These are phyloP conservation scores for Diplodus puntazzo DNA, from an alignment of 2,797 vertebrate species.

Conservation along the genomic window DNA sequence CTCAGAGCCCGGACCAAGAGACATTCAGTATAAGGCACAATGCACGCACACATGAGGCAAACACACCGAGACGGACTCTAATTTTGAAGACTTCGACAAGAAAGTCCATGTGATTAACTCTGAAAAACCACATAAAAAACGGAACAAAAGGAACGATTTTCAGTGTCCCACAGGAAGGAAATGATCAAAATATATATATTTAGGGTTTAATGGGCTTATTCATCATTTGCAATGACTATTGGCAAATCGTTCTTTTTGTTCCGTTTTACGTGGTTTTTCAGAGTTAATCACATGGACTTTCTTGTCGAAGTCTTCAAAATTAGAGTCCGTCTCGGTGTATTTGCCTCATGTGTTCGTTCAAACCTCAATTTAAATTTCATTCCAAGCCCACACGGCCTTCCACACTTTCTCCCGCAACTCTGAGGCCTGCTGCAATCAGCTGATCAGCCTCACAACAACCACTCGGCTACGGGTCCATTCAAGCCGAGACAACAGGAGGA, in stretches of 20 bases:
- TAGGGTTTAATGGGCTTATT: background rate
- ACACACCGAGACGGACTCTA: background rate
- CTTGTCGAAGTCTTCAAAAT: no score
- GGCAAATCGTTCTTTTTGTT: no score
- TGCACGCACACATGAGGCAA: slow-evolving; percentile 1
- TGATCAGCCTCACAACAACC: background rate
- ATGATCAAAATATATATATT: background rate
- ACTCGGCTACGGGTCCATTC: background rate
- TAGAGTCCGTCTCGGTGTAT: no score
- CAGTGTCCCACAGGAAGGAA: background rate
- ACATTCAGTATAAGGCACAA: background rate
- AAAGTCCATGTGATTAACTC: background rate
- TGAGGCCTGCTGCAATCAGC: slow-evolving; percentile 8
- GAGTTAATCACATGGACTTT: no score
- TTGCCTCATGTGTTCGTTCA: no score
- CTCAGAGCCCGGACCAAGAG: slow-evolving; percentile 54
- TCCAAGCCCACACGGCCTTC: background rate
- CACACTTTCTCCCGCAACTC: background rate
- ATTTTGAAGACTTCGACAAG: background rate
- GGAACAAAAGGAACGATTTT: background rate
- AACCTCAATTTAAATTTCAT: background rate
- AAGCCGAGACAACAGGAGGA: slow-evolving; percentile 8
- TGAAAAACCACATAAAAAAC: background rate
- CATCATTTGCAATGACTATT: background rate
- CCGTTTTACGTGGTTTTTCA: no score